These are phyloP conservation scores for Thumatha senex DNA, from an alignment of 2,888 invertebrate species.

Conservation along the genomic window DNA sequence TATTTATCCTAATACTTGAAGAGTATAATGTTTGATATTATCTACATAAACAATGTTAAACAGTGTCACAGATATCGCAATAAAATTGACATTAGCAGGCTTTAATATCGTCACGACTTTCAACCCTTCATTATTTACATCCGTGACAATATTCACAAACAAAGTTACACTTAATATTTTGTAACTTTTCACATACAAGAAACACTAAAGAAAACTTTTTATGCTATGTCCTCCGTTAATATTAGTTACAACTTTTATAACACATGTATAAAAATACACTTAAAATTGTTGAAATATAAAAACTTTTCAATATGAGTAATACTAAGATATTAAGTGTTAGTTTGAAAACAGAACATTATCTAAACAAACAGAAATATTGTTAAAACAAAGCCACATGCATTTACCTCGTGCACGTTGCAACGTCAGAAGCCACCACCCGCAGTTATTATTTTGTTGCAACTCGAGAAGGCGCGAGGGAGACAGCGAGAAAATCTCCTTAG, in stretches of 20 bases:
- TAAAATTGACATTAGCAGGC: conserved; percentile 26
- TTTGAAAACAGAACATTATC: neutral
- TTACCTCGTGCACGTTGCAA: conserved; percentile 56
- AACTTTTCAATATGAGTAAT: neutral
- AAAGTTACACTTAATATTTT: conserved; percentile 9
- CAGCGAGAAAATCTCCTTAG: conserved; percentile 61
- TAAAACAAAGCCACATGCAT: conserved; percentile 32
- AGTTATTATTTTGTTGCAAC: conserved; percentile 60
- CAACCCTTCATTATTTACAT: conserved; percentile 29
- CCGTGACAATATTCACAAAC: conserved; percentile 20
- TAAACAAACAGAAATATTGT: conserved; percentile 28
- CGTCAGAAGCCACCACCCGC: conserved; percentile 48
- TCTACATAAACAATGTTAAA: conserved; percentile 1
- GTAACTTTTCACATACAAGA: conserved; percentile 11
- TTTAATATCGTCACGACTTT: conserved; percentile 30
- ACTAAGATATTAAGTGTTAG: neutral
- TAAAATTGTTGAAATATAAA: neutral
- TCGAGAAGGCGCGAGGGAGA: conserved; percentile 72
- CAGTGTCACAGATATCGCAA: conserved; percentile 19
- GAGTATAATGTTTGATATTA: neutral
- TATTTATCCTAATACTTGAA: too few species aligned
- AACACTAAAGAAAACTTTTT: conserved; percentile 2
- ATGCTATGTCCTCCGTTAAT: neutral
- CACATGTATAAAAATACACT: too few species aligned
- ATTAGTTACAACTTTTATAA: neutral